Evolutionary conservation across 1,140 invertebrate species (phyloP).

Genomic region (Drosophila leontia): DNA sequence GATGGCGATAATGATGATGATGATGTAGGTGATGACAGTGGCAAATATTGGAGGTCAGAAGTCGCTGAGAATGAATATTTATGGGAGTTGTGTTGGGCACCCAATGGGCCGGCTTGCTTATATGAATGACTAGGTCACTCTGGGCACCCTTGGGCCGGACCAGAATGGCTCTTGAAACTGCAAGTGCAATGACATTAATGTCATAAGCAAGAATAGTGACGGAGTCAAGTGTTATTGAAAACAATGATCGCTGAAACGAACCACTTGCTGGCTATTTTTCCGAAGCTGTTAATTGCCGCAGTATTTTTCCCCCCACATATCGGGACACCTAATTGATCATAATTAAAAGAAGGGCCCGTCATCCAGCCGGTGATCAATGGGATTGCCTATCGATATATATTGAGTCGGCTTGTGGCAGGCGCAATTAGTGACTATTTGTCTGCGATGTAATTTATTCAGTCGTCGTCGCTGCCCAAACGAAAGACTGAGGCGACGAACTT

Average conservation of each 20-base stretch:
- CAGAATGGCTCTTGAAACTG: conserved; percentile 59
- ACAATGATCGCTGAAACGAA: conserved; percentile 25
- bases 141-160: conserved; percentile 58
- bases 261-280: conserved; percentile 11
- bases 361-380: conserved; percentile 19
- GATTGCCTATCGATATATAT: conserved; percentile 1
- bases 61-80: conserved; percentile 41
- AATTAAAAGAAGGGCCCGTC: conserved; percentile 31
- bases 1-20: conserved; percentile 16
- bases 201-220: background rate
- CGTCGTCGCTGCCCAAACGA: conserved; percentile 33
- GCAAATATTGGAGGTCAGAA: conserved; percentile 76
- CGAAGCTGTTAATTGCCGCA: conserved; percentile 26
- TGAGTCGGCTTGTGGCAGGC: conserved; percentile 27
- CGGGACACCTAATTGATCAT: conserved; percentile 24
- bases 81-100: conserved; percentile 4
- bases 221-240: conserved; percentile 13
- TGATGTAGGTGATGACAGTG: conserved; percentile 56
- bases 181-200: conserved; percentile 45
- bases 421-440: conserved; percentile 40
- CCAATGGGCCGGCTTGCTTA: conserved; percentile 16
- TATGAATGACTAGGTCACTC: conserved; percentile 62
- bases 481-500: conserved; percentile 72
- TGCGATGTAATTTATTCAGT: conserved; percentile 37
- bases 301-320: conserved; percentile 11